Conservation (phyloP, 2,113 vertebrate genomes). For the Myrmophylax atrothorax region DNA sequence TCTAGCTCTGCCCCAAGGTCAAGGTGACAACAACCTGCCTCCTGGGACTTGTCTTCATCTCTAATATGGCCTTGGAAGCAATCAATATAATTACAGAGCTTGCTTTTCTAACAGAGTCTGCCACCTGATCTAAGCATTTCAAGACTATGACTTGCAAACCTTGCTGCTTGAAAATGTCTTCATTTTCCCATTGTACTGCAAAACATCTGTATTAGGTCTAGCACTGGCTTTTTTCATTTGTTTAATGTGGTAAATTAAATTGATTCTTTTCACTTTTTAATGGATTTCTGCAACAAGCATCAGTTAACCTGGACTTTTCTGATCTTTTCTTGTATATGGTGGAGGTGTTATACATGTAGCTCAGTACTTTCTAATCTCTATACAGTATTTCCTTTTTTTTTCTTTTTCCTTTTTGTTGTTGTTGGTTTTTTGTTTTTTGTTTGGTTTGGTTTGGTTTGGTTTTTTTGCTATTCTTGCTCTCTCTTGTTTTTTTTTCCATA, state of each 20-base stretch:
- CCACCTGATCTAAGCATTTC: slow-evolving; percentile 76
- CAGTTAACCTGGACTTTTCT: background rate
- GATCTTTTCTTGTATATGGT: background rate
- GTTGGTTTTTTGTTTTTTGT: too few relatives aligned
- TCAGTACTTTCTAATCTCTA: background rate
- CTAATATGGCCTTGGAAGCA: slow-evolving; percentile 82
- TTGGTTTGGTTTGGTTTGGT: background rate
- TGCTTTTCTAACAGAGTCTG: slow-evolving; percentile 65
- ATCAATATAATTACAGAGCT: slow-evolving; percentile 89
- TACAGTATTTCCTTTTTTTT: background rate
- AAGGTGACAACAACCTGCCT: slow-evolving; percentile 87
- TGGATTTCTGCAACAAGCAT: background rate
- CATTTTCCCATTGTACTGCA: slow-evolving; percentile 47
- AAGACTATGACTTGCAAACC: slow-evolving; percentile 1
- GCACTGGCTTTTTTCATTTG: background rate
- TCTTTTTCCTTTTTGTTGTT: background rate
- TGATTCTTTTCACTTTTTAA: slow-evolving; percentile 28
- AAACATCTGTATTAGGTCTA: slow-evolving; percentile 23
- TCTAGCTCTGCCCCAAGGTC: slow-evolving; percentile 87
- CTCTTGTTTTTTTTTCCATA: background rate
- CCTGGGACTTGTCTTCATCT: slow-evolving; percentile 82
- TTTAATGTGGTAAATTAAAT: slow-evolving; percentile 37
- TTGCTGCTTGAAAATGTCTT: slow-evolving; percentile 66
- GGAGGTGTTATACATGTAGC: background rate
- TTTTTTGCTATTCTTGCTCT: background rate